A percentile compares a stretch with the other conserved stretches of the same genome.
phyloP scores from a whole-genome alignment of 2,797 vertebrate species.

The Coregonus ussuriensis region DNA sequence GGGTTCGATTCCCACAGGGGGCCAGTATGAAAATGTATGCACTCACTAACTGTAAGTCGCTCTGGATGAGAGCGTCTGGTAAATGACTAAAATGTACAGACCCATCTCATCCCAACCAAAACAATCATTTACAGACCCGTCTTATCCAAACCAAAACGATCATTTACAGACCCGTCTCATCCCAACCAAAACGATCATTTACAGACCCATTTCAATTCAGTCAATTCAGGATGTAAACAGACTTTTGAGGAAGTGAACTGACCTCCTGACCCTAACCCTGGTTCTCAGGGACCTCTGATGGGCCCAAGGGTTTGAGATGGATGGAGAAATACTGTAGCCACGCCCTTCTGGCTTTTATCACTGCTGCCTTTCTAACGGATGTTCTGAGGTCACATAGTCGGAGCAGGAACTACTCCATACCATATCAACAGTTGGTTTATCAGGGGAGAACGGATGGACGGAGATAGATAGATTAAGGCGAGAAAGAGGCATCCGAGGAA shows the following conservation, averaged over 20 bases:
- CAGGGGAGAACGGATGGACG: no score
- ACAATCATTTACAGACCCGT: slow-evolving; percentile 34
- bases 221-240: not conserved
- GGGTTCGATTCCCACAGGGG: no score
- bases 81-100: no score
- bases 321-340: not conserved
- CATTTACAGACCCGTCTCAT: not conserved
- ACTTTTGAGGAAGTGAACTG: not conserved
- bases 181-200: not conserved
- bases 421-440: no score
- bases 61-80: no score
- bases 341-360: not conserved
- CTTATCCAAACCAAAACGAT: not conserved
- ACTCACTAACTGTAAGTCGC: no score
- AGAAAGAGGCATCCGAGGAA: no score
- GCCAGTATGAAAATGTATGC: no score
- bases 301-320: not conserved
- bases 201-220: not conserved
- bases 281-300: not conserved
- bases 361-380: not conserved
- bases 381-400: not conserved
- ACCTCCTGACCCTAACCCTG: not conserved
- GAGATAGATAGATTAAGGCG: no score
- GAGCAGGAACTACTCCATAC: not conserved
- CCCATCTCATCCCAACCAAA: not conserved